phyloP scores from a whole-genome alignment of 2,113 vertebrate genomes.

The Fulica atra region DNA sequence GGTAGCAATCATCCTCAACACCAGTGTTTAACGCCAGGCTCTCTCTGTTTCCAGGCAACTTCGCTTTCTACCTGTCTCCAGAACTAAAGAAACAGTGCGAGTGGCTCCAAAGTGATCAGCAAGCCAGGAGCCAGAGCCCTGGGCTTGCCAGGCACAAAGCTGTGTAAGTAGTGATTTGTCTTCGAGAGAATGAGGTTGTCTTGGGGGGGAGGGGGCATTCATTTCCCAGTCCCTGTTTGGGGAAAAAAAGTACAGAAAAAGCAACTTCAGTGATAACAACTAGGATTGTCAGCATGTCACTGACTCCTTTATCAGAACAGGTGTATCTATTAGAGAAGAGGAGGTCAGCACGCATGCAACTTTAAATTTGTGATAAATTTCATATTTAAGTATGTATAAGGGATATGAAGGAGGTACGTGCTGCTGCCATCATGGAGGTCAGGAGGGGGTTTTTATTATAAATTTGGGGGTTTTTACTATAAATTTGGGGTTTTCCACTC shows the following conservation, averaged over 20 bases:
- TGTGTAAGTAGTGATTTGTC: constrained; percentile 75
- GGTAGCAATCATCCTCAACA: not conserved
- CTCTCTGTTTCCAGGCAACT: constrained; percentile 82
- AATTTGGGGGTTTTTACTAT: not conserved
- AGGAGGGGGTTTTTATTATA: not conserved
- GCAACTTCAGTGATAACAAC: not conserved
- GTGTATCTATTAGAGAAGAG: not conserved
- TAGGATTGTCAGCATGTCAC: not conserved
- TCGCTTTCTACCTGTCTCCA: constrained; percentile 86
- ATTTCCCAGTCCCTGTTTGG: not conserved
- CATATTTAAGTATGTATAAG: not conserved
- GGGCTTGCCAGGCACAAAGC: constrained; percentile 59
- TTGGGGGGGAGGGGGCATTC: no score
- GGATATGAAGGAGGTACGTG: not conserved
- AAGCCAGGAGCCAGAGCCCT: constrained; percentile 71
- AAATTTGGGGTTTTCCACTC: not conserved
- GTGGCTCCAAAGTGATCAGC: constrained; percentile 86
- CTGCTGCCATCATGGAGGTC: not conserved
- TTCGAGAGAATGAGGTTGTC: not conserved
- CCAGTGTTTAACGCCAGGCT: not conserved
- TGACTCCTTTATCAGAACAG: not conserved
- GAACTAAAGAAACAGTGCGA: constrained; percentile 87
- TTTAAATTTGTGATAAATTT: not conserved
- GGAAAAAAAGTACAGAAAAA: not conserved
- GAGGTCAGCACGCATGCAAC: not conserved